A percentile compares a stretch with the other conserved stretches of the same genome.
phyloP scores from a whole-genome alignment of 2,888 invertebrate species.

The Agelastica alni region DNA sequence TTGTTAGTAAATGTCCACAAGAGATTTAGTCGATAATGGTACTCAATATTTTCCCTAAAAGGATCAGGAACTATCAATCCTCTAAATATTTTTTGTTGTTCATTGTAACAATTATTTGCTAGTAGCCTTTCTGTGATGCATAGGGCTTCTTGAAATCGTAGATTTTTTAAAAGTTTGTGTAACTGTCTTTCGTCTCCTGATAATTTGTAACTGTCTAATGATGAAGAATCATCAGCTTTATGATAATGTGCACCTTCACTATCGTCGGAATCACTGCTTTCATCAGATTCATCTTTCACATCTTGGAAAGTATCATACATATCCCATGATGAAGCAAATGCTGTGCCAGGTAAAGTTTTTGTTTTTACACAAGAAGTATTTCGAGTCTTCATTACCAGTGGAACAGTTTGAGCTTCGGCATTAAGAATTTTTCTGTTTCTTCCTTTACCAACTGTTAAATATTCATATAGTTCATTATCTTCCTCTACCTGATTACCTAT shows the following conservation, averaged over 20 bases:
- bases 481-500: slow-evolving; percentile 58
- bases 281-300: slow-evolving; percentile 47
- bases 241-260: slow-evolving; percentile 40
- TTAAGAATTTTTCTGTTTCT: slow-evolving; percentile 67
- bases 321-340: slow-evolving; percentile 77
- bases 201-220: slow-evolving; percentile 44
- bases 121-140: slow-evolving; percentile 73
- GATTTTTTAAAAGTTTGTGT: slow-evolving; percentile 48
- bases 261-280: slow-evolving; percentile 38
- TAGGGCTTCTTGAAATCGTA: slow-evolving; percentile 64
- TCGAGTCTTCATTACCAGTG: slow-evolving; percentile 65
- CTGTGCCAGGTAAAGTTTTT: slow-evolving; percentile 56
- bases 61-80: slow-evolving; percentile 66
- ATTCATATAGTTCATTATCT: slow-evolving; percentile 70
- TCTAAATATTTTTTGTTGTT: slow-evolving; percentile 72
- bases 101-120: slow-evolving; percentile 68
- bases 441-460: slow-evolving; percentile 69
- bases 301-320: slow-evolving; percentile 73
- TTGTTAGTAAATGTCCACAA: slow-evolving; percentile 70
- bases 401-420: slow-evolving; percentile 73
- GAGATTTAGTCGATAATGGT: slow-evolving; percentile 67
- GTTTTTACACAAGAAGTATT: slow-evolving; percentile 59
- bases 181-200: slow-evolving; percentile 51
- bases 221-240: slow-evolving; percentile 34
- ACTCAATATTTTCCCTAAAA: slow-evolving; percentile 65